A percentile compares a stretch with the other conserved stretches of the same genome.
Conservation (phyloP, 2,797 vertebrate species). For the Paramormyrops hopkinsi region DNA sequence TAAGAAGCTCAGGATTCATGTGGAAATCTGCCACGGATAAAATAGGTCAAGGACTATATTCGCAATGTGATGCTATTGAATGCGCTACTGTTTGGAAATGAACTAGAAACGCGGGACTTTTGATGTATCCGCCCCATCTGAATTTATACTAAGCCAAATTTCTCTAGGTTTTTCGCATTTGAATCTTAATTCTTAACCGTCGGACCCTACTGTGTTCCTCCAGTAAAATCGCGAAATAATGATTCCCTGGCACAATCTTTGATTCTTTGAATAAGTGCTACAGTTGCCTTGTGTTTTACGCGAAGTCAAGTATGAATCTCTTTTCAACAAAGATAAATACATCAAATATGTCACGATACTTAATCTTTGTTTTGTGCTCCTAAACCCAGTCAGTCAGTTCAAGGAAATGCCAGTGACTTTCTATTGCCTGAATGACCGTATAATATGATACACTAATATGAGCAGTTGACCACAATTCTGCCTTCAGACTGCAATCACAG, state of each 20-base stretch:
- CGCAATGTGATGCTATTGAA: not conserved
- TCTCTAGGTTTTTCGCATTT: not conserved
- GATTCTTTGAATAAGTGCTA: not conserved
- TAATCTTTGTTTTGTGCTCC: not conserved
- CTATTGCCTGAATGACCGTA: not conserved
- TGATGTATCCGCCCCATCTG: not conserved
- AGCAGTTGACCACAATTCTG: not conserved
- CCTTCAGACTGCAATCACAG: slow-evolving; percentile 28
- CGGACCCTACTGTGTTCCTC: not conserved
- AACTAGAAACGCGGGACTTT: not conserved
- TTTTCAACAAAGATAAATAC: not conserved
- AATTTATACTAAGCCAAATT: not conserved
- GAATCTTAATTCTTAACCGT: not conserved
- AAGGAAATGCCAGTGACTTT: not conserved
- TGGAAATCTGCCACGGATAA: not conserved
- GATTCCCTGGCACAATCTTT: not conserved
- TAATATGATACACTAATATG: not conserved
- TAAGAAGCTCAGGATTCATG: not conserved
- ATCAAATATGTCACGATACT: not conserved
- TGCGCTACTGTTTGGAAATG: not conserved
- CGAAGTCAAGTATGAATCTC: not conserved
- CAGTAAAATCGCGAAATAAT: not conserved
- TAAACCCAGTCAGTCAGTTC: not conserved
- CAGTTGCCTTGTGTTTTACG: not conserved
- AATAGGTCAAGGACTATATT: not conserved